Evolutionary conservation across 2,888 invertebrate species (phyloP), one percentile per base, ranked within the genome.

Genomic region (Mimas tiliae): DNA sequence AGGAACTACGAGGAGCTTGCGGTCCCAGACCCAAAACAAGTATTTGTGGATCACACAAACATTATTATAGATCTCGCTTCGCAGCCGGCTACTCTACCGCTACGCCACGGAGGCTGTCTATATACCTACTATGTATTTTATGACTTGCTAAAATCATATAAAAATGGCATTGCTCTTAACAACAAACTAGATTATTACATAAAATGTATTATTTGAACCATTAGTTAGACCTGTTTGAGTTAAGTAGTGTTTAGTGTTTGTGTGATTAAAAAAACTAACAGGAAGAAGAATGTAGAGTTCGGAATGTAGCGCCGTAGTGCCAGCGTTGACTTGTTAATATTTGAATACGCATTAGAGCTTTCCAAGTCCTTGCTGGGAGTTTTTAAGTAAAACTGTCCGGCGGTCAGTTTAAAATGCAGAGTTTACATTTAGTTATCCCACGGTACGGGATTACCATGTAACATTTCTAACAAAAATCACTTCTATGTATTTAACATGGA

Each of bases 331-430:
- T 77, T 79, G 81, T 73, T 79, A 77, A 75, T 91, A 87, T 93
- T 93, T 92, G 90, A 77, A 77, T 75, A 85, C 81, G 85, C 73
- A 82, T 92, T 92, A 91, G 85, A 88, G 81, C 87, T 87, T 83
- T 87, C 85, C 83, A 84, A 86, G 86, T 84, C 87, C 88, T 86
- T 83, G 75, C 75, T 72, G 72, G 70, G 74, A 71, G 75, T 78
- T 53, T 65, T 53, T 14, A 47, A 50, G 48, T 65, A 21, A 11
- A 38, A 48, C 55, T 58, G 16, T 19, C 58, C 38, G 58, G 1
- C 42, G 58, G 58, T 58, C 58, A 58, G 38, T 21, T 42, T 42
- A 19, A 42, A 42, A 38, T 38, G 38, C 38, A 2, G 12, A 42
- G 38, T 42, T 58, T 58, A 42, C 58, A 9, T 58, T 16, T 19